phyloP scores from a whole-genome alignment of 1,140 invertebrate genomes.

The Papilio xuthus region DNA sequence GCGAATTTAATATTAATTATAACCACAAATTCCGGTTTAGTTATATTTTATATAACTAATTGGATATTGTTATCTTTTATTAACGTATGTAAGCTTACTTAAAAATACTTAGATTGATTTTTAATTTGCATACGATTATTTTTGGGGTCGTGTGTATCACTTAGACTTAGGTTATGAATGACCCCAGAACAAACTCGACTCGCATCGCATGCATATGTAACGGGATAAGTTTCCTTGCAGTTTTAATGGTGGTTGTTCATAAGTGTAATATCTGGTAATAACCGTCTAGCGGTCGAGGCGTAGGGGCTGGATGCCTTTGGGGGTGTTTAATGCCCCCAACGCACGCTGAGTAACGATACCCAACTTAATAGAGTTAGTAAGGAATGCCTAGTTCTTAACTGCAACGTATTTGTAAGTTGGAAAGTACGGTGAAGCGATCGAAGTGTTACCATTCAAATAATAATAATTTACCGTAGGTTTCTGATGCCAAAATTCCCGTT shows the following conservation, averaged over 20 bases:
- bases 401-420: neutral
- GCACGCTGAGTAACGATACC: constrained; percentile 12
- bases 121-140: neutral
- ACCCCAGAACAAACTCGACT: constrained; percentile 58
- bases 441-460: too few species aligned
- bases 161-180: constrained; percentile 69
- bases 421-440: neutral
- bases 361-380: constrained; percentile 12
- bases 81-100: too few species aligned
- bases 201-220: constrained; percentile 73
- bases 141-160: constrained; percentile 47
- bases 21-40: too few species aligned
- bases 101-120: neutral
- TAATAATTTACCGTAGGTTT: too few species aligned
- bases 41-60: too few species aligned
- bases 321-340: constrained; percentile 46
- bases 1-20: too few species aligned
- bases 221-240: constrained; percentile 67
- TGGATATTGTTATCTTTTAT: too few species aligned
- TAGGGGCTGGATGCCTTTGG: constrained; percentile 43
- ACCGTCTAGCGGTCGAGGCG: constrained; percentile 48
- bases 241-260: constrained; percentile 74
- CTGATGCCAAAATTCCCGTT: too few species aligned
- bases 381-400: neutral
- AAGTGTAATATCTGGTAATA: constrained; percentile 79